A percentile compares a stretch with the other conserved stretches of the same genome.
Evolutionary conservation across 1,140 invertebrate species (phyloP).

Genomic region (Radopholus similis): DNA sequence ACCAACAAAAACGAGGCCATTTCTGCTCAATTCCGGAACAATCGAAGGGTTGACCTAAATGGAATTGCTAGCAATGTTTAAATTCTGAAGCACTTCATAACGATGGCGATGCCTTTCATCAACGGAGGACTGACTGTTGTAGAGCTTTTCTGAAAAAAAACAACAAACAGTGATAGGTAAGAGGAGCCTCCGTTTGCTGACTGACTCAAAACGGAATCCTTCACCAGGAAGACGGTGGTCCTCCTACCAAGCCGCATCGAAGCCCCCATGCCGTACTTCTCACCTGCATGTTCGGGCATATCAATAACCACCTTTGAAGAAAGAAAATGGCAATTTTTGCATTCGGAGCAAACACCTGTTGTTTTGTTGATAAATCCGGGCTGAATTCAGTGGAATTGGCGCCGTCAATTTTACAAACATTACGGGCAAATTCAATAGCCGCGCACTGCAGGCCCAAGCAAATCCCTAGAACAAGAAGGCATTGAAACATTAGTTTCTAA

Average conservation of each 20-base stretch:
- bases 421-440: conserved; percentile 90
- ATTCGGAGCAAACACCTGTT: no score
- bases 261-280: conserved; percentile 75
- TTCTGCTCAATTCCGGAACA: conserved; percentile 68
- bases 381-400: conserved; percentile 85
- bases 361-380: conserved; percentile 64
- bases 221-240: conserved; percentile 73
- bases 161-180: conserved; percentile 1
- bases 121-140: conserved; percentile 67
- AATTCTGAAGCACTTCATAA: conserved; percentile 63
- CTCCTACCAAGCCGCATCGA: conserved; percentile 94
- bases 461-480: conserved; percentile 67
- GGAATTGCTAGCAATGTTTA: neutral
- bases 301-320: conserved; percentile 72
- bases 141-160: conserved; percentile 38
- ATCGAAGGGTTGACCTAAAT: conserved; percentile 45
- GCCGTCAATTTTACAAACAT: conserved; percentile 73
- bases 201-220: conserved; percentile 44
- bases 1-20: conserved; percentile 86
- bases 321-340: conserved; percentile 7
- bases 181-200: neutral
- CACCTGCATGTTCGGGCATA: conserved; percentile 95
- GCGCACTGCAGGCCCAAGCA: conserved; percentile 94
- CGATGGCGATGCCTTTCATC: conserved; percentile 95
- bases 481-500: conserved; percentile 44